A percentile compares a stretch with the other conserved stretches of the same genome.
phyloP scores from a whole-genome alignment of 1,140 invertebrate genomes.

The Araneus ventricosus region DNA sequence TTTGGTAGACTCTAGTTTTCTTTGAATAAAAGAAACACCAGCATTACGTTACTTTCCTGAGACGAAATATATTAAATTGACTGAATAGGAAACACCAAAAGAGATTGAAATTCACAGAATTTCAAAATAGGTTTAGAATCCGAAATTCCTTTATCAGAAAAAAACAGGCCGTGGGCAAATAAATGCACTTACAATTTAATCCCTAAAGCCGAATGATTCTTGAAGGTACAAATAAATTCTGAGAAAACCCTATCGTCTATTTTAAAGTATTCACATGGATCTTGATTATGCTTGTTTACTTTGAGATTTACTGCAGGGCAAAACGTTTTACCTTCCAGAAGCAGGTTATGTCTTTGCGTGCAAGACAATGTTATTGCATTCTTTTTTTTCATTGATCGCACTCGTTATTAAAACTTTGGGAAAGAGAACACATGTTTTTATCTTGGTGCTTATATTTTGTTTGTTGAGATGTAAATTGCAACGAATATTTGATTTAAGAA shows the following conservation, averaged over 20 bases:
- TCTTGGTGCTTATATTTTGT: background rate
- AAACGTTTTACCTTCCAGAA: no score
- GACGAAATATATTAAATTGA: conserved; percentile 30
- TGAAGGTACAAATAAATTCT: conserved; percentile 24
- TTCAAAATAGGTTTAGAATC: conserved; percentile 38
- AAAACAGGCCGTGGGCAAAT: conserved; percentile 25
- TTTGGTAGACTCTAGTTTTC: background rate
- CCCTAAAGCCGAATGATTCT: conserved; percentile 39
- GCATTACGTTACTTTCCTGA: background rate
- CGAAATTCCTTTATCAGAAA: conserved; percentile 41
- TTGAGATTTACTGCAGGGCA: background rate
- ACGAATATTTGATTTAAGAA: background rate
- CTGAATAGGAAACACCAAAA: conserved; percentile 21
- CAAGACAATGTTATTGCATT: background rate
- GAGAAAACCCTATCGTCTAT: conserved; percentile 9
- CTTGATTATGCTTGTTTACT: conserved; percentile 29
- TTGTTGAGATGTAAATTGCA: background rate
- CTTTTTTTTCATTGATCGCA: background rate
- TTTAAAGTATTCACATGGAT: conserved; percentile 2
- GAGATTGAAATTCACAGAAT: conserved; percentile 24
- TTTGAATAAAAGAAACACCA: conserved; percentile 29
- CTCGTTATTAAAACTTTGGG: conserved; percentile 23
- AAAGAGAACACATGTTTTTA: conserved; percentile 28
- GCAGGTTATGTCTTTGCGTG: conserved; percentile 16
- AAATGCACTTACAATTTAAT: conserved; percentile 54